Evolutionary conservation across 92 coral and sea anemone genomes (phyloP).

Genomic region (Nematostella vectensis): DNA sequence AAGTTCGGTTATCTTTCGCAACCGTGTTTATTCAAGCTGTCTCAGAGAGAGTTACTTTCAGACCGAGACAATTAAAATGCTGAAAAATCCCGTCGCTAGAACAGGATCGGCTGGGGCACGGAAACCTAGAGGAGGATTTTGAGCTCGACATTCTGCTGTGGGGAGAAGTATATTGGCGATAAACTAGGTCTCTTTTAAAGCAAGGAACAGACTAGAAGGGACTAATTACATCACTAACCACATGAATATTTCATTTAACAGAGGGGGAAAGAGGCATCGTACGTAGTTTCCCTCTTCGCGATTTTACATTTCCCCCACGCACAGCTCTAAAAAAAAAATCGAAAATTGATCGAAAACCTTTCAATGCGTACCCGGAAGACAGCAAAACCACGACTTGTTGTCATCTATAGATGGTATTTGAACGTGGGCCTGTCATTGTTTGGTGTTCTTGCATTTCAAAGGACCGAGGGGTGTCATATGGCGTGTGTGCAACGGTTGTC

Average conservation of each 20-base stretch:
- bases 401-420: conserved; percentile 65
- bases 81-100: conserved; percentile 12
- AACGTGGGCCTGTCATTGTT: conserved; percentile 88
- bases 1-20: not conserved
- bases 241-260: conserved; percentile 85
- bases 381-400: conserved; percentile 24
- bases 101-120: not conserved
- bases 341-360: too few relatives aligned
- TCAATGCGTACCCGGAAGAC: too few relatives aligned
- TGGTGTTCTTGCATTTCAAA: conserved; percentile 77
- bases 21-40: conserved; percentile 20
- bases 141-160: too few relatives aligned
- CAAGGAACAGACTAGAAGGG: too few relatives aligned
- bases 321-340: too few relatives aligned
- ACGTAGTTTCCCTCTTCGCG: conserved; percentile 39
- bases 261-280: conserved; percentile 79
- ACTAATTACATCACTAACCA: conserved; percentile 69
- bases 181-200: too few relatives aligned
- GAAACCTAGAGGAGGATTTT: too few relatives aligned
- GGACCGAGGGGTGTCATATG: conserved; percentile 97
- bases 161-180: too few relatives aligned
- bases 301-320: too few relatives aligned
- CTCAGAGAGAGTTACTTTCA: conserved; percentile 24
- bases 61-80: conserved; percentile 41
- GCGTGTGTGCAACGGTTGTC: conserved; percentile 77